Base-by-base conservation (phyloP, 2,113 vertebrate genomes). In the Chunga burmeisteri region DNA sequence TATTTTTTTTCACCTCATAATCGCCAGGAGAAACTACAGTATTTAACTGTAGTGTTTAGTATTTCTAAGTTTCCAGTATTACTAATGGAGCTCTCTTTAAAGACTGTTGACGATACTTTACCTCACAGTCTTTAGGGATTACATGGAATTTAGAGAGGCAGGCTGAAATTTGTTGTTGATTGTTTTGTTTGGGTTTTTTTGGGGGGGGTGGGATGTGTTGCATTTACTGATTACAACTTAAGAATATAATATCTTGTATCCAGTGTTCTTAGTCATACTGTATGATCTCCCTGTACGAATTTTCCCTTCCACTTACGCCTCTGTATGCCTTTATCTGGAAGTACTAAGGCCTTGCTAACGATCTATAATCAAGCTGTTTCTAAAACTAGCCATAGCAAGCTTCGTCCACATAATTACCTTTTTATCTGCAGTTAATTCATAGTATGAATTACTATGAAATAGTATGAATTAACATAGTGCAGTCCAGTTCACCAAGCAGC, bases 261-360 rank as follows among this genome's bases (percentile, higher is more conserved):
- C 27, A 34, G 6, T 61, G 65, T 73, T 49, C 25, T 86, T 84
- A 38, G 19, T 86, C 22, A 20, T 53, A 9, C 7, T 75, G 7
- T 42, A 4, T 38, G 7, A 85, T 80, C 26, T 46, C 42, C 52
- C 23, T 68, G 25, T 27, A 8, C 0, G 0, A 32, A 68, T 70
- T 20, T n/a, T 71, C 26, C n/a, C 19, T 81, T 77, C 75, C 50
- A 15, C 29, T 75, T 34, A 6, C 0, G 3, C 22, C 16, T 78
- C 38, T 49, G 3, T 17, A 1, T 52, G 23, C 66, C 38, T 66
- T 55, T 88, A 32, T 56, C 23, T 61, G 21, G 7, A 32, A 38
- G 19, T 32, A 42, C 12, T 16, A 20, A 44, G 42, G 65, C 59
- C 68, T 63, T 84, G 63, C 32, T 62, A 65, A 38, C n/a, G 50